Evolutionary conservation across 2,888 invertebrate species (phyloP), one percentile per base, ranked within the genome.

Genomic region (Aporophyla lueneburgensis): DNA sequence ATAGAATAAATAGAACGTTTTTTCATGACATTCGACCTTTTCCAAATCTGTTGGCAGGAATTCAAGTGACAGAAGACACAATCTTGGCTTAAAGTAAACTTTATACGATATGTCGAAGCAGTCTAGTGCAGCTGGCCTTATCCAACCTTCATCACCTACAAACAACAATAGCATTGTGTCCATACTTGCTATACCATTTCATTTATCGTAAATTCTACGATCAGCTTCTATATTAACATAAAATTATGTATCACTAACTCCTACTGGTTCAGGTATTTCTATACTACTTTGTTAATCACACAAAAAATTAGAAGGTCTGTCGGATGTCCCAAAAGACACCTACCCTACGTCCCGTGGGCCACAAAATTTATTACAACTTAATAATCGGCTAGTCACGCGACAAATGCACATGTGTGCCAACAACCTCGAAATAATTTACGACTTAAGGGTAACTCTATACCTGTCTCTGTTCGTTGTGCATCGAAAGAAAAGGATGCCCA

Each of bases 321-420:
- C 76, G 80, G 70, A 85, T 83, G 82, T 87, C 88, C 87, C 91
- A 85, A 88, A 86, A 92, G 91, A 92, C 91, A 92, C 92, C 91
- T 91, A 90, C 89, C 86, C 88, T 74, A 83, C 84, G 87, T 93
- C 94, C 92, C 93, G 76, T 86, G 92, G 93, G 92, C 88, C 92
- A 91, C 92, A 91, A 92, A 95, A 96, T 96, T 94, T 96, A 96
- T 96, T 95, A 95, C 94, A 92, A 94, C 93, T 95, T 95, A 95
- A 96, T 96, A 96, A 95, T 93, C 93, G 92, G 87, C 91, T 88
- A 93, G 93, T 94, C 94, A 95, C 93, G 93, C 93, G 94, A 95
- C 94, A 93, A 90, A 87, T 91, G 90, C 94, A 94, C 95, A 95
- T 96, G 95, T 94, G 94, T 89, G 90, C 88, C 92, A 93, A 92